Percentiles rank a stretch among this genome's conserved stretches.
Conservation (phyloP, 2,113 vertebrate genomes). For the Leptosomus discolor region DNA sequence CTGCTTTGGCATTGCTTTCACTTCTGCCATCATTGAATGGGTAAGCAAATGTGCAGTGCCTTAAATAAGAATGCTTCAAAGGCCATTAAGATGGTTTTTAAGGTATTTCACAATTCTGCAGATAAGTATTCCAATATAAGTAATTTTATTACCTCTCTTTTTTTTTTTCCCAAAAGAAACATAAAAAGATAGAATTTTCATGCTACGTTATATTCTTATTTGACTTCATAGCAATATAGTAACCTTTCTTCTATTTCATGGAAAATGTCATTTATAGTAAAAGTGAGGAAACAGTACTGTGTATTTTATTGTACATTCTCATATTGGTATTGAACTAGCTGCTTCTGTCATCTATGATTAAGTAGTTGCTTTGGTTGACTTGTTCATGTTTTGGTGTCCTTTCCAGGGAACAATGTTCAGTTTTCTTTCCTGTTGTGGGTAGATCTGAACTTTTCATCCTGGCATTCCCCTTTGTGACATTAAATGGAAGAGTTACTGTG, state of each 20-base stretch:
- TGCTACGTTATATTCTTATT: neutral
- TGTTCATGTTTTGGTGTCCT: neutral
- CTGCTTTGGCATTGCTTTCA: slow-evolving; percentile 90
- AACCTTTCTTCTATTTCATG: neutral
- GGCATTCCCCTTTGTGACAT: neutral
- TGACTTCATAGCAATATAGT: neutral
- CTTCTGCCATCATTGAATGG: slow-evolving; percentile 90
- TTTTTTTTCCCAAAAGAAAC: neutral
- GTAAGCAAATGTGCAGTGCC: slow-evolving; percentile 57
- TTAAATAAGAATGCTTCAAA: neutral
- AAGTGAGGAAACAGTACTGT: neutral
- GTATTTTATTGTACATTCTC: neutral
- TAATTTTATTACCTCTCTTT: neutral
- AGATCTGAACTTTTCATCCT: neutral
- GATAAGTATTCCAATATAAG: neutral
- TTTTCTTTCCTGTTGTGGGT: neutral
- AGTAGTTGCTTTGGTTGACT: neutral
- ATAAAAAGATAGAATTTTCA: neutral
- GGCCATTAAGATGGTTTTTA: neutral
- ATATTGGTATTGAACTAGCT: too few species aligned
- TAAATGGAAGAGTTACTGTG: neutral
- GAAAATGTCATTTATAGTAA: neutral
- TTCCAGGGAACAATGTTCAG: neutral
- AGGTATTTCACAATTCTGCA: neutral
- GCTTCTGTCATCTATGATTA: too few species aligned